phyloP scores from a whole-genome alignment of 2,113 vertebrate genomes.

The Candoia aspera region DNA sequence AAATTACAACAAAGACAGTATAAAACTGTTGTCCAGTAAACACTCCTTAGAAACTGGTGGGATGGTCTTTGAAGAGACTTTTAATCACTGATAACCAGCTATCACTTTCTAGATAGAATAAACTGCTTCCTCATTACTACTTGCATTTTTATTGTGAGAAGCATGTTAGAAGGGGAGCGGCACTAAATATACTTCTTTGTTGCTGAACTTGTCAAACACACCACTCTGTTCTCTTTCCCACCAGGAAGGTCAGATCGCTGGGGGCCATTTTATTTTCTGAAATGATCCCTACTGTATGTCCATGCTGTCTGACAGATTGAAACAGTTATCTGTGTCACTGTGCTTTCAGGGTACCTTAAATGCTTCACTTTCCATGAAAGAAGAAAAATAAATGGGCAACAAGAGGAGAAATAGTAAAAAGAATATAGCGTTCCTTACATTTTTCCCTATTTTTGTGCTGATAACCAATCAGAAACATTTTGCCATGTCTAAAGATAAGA shows the following conservation, averaged over 20 bases:
- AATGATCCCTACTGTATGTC: conserved; percentile 77
- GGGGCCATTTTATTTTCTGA: conserved; percentile 73
- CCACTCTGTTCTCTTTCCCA: conserved; percentile 73
- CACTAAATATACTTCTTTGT: conserved; percentile 78
- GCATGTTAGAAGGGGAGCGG: conserved; percentile 67
- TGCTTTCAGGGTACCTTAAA: conserved; percentile 67
- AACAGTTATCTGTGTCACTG: conserved; percentile 77
- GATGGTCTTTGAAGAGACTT: conserved; percentile 47
- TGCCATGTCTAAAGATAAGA: conserved; percentile 24
- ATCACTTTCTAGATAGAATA: conserved; percentile 55
- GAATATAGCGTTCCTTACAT: conserved; percentile 39
- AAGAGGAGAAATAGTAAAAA: conserved; percentile 17
- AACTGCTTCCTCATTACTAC: not conserved
- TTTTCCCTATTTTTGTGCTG: conserved; percentile 58
- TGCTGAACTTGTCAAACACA: conserved; percentile 73
- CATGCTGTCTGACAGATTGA: conserved; percentile 78
- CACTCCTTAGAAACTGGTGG: not conserved
- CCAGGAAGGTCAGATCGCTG: conserved; percentile 80
- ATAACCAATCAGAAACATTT: conserved; percentile 47
- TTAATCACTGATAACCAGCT: conserved; percentile 56
- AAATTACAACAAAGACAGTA: conserved; percentile 9
- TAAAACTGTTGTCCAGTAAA: not conserved
- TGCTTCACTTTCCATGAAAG: conserved; percentile 66
- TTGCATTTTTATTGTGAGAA: conserved; percentile 76
- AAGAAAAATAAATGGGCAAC: conserved; percentile 42